phyloP scores from a whole-genome alignment of 2,888 invertebrate species.

The Apodemia duryi region DNA sequence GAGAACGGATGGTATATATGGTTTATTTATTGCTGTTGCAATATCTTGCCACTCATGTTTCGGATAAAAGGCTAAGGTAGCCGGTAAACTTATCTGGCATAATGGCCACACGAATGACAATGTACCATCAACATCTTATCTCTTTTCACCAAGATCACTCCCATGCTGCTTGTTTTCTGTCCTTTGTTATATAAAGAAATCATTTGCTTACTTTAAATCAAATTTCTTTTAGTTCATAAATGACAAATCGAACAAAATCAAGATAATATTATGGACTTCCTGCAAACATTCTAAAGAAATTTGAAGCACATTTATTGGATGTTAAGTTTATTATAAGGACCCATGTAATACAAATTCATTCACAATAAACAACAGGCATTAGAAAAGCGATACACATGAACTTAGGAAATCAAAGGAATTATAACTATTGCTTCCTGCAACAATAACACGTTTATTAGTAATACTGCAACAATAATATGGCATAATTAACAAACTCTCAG shows the following conservation, averaged over 20 bases:
- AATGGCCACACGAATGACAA: too few species aligned
- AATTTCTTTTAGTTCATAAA: background rate
- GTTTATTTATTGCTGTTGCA: too few species aligned
- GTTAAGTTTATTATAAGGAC: constrained; percentile 25
- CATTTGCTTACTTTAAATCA: too few species aligned
- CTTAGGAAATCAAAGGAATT: constrained; percentile 14
- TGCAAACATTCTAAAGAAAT: constrained; percentile 7
- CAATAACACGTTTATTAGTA: constrained; percentile 12
- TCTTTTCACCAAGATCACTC: too few species aligned
- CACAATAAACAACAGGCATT: constrained; percentile 3
- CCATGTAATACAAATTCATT: constrained; percentile 8
- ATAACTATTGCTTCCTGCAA: constrained; percentile 24
- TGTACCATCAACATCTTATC: too few species aligned
- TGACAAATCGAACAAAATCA: background rate
- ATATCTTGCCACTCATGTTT: too few species aligned
- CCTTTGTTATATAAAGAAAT: too few species aligned
- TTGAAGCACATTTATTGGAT: constrained; percentile 16
- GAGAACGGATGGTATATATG: too few species aligned
- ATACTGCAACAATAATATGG: constrained; percentile 1
- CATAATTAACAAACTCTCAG: background rate
- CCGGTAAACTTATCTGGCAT: too few species aligned
- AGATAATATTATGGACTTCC: background rate
- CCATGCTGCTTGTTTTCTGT: too few species aligned
- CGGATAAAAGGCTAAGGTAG: too few species aligned
- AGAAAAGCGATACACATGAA: constrained; percentile 4